Evolutionary conservation across 1,140 invertebrate species (phyloP).

Genomic region (Apis mellifera): DNA sequence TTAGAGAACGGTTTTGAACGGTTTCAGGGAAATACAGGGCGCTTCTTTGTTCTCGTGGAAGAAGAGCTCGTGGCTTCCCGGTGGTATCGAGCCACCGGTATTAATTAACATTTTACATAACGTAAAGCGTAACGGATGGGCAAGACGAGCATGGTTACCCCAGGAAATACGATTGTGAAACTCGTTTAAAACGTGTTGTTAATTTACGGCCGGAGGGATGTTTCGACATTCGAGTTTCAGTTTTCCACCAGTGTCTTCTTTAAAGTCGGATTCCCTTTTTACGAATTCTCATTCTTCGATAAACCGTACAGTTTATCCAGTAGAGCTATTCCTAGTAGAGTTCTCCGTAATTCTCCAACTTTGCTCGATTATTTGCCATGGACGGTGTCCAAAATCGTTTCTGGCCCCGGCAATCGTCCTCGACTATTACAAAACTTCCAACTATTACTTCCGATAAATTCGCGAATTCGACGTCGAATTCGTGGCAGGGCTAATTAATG

Average conservation of each 20-base stretch:
- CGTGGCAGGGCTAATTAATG: neutral
- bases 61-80: neutral
- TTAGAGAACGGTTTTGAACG: no score
- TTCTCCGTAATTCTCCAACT: neutral
- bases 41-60: neutral
- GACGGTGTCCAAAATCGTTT: neutral
- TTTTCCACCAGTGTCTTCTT: neutral
- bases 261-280: neutral
- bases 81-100: neutral
- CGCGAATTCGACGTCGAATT: no score
- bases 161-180: conserved; percentile 25
- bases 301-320: neutral
- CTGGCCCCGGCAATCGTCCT: neutral
- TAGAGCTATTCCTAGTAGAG: neutral
- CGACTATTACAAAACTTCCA: neutral
- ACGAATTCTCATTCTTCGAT: no score
- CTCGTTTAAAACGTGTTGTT: neutral
- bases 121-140: conserved; percentile 18
- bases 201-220: conserved; percentile 24
- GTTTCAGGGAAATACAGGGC: no score
- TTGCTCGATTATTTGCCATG: neutral
- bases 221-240: conserved; percentile 24
- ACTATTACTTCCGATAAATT: neutral
- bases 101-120: conserved; percentile 52
- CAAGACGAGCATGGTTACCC: neutral